Conservation (phyloP, 1,140 invertebrate genomes). For the Probaryconus sp. region DNA sequence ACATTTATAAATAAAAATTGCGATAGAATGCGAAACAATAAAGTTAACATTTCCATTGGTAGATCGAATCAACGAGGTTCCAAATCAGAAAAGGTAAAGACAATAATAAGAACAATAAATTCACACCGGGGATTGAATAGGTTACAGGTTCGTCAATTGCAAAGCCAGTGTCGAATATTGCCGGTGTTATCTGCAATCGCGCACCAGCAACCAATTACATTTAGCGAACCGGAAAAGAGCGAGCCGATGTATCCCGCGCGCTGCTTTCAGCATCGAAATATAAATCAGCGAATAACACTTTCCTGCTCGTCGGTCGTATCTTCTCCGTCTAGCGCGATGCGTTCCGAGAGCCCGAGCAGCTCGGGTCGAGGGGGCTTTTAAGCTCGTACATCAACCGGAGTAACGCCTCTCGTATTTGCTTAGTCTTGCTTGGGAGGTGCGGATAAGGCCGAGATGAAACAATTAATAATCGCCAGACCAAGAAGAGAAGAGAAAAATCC, state of each 20-base stretch:
- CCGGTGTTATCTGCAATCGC: constrained; percentile 69
- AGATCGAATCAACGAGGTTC: too few relatives aligned
- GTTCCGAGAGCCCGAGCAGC: constrained; percentile 30
- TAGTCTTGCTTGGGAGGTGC: constrained; percentile 75
- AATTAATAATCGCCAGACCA: constrained; percentile 75
- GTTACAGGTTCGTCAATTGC: constrained; percentile 34
- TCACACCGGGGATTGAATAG: constrained; percentile 11
- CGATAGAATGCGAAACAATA: too few relatives aligned
- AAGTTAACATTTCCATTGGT: too few relatives aligned
- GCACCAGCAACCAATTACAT: constrained; percentile 75
- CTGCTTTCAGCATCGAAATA: constrained; percentile 72
- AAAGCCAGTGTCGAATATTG: constrained; percentile 56
- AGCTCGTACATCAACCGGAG: constrained; percentile 76
- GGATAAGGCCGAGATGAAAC: constrained; percentile 76
- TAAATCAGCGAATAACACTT: constrained; percentile 73
- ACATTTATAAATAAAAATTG: too few relatives aligned
- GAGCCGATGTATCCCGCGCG: constrained; percentile 53
- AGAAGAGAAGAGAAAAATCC: constrained; percentile 60
- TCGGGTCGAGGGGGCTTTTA: constrained; percentile 74
- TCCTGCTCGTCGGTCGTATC: constrained; percentile 49
- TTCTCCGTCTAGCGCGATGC: constrained; percentile 53
- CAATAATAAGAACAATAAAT: constrained; percentile 24
- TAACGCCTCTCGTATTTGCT: constrained; percentile 78
- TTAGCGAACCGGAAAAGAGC: constrained; percentile 75
- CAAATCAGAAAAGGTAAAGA: too few relatives aligned